Evolutionary conservation across 2,113 vertebrate genomes (phyloP).

Genomic region (Atrichornis clamosus): DNA sequence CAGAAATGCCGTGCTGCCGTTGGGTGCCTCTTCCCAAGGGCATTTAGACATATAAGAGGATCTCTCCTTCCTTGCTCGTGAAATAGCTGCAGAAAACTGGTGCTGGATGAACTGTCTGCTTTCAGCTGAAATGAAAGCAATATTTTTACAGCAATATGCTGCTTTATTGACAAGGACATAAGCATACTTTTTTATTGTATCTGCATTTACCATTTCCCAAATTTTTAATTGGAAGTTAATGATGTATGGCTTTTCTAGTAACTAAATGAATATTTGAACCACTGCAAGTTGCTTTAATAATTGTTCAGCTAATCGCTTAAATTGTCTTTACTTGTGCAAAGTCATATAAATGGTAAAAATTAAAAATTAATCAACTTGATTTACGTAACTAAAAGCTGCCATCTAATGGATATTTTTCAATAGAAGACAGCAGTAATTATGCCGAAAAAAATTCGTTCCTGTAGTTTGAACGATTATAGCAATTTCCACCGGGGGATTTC

Average conservation of each 20-base stretch:
- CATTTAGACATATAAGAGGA: background rate
- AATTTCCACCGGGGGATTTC: conserved; percentile 98
- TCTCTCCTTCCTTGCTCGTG: background rate
- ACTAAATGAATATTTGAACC: conserved; percentile 77
- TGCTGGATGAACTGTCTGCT: background rate
- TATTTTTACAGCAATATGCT: background rate
- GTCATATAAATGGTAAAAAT: conserved; percentile 81
- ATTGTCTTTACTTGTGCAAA: conserved; percentile 89
- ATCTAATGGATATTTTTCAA: conserved; percentile 98
- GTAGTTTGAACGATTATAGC: conserved; percentile 97
- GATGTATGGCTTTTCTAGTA: conserved; percentile 69
- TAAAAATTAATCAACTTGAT: conserved; percentile 96
- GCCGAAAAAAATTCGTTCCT: conserved; percentile 86
- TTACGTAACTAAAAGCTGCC: conserved; percentile 90
- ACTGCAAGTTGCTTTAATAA: conserved; percentile 79
- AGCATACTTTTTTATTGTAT: conserved; percentile 40
- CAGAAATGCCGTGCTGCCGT: background rate
- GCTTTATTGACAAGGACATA: conserved; percentile 10
- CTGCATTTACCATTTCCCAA: conserved; percentile 56
- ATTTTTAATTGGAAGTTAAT: conserved; percentile 77
- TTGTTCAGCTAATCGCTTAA: conserved; percentile 91
- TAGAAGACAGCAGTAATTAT: conserved; percentile 96
- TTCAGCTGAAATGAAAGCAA: background rate
- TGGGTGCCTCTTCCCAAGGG: background rate
- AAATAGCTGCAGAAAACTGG: background rate